These are phyloP conservation scores for Phoenoteleia sp. DNA, from an alignment of 2,888 invertebrate genomes.

Conservation along the genomic window DNA sequence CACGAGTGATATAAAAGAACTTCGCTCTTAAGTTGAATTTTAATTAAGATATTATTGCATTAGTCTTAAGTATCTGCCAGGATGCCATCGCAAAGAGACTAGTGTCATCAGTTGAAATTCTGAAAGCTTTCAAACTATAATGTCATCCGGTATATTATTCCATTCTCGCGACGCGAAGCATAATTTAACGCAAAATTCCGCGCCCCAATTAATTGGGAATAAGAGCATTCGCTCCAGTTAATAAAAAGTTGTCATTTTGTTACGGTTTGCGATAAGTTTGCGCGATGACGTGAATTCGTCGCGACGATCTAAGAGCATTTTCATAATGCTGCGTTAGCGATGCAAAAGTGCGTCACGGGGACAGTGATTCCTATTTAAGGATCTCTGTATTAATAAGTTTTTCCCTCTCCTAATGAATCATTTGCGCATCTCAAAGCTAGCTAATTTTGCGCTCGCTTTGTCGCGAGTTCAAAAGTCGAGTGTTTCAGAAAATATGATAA, in stretches of 20 bases:
- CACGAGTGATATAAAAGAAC: conserved; percentile 60
- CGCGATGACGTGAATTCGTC: not conserved
- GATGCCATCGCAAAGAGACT: conserved; percentile 71
- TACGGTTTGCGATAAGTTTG: conserved; percentile 41
- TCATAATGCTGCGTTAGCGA: conserved; percentile 1
- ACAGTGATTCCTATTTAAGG: conserved; percentile 14
- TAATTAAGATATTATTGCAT: conserved; percentile 82
- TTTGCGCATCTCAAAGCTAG: not conserved
- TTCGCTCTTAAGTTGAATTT: conserved; percentile 77
- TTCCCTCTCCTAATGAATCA: not conserved
- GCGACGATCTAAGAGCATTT: not conserved
- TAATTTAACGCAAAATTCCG: conserved; percentile 62
- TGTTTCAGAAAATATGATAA: not conserved
- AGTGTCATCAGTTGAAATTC: conserved; percentile 79
- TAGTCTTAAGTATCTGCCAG: conserved; percentile 80
- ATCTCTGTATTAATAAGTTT: no score
- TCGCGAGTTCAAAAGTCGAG: no score
- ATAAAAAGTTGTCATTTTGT: conserved; percentile 61
- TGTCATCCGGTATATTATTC: conserved; percentile 61
- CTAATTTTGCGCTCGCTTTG: no score
- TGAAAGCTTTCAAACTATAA: conserved; percentile 80
- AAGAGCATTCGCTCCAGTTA: conserved; percentile 27
- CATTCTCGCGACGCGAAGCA: conserved; percentile 54
- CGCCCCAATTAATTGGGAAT: conserved; percentile 61
- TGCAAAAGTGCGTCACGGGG: conserved; percentile 2